These are phyloP conservation scores for Aphodius sticticus DNA, from an alignment of 2,888 invertebrate genomes.

Conservation along the genomic window DNA sequence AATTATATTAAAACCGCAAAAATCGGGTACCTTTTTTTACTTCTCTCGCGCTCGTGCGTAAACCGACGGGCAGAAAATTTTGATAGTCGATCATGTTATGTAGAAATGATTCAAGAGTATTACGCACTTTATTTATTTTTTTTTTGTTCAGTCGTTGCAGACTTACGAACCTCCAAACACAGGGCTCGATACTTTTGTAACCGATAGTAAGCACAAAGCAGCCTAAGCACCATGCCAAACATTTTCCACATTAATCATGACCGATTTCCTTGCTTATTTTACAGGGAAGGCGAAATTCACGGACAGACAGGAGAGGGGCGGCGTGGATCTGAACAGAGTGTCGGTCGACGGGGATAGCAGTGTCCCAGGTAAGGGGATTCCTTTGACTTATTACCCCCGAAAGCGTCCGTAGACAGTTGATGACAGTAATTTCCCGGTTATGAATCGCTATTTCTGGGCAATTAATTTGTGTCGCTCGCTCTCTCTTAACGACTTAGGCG, in stretches of 20 bases:
- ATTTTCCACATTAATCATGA: background rate
- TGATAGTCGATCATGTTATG: too few relatives aligned
- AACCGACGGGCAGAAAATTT: too few relatives aligned
- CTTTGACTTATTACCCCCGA: background rate
- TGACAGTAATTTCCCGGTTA: conserved; percentile 4
- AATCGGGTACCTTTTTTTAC: too few relatives aligned
- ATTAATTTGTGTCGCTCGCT: background rate
- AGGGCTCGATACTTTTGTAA: too few relatives aligned
- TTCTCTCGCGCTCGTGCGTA: too few relatives aligned
- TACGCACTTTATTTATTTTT: too few relatives aligned
- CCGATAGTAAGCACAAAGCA: background rate
- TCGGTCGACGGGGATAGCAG: conserved; percentile 55
- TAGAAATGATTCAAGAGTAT: too few relatives aligned
- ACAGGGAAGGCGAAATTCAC: conserved; percentile 43
- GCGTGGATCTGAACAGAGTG: conserved; percentile 53
- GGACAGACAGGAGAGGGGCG: conserved; percentile 51
- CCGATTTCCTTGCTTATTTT: conserved; percentile 4
- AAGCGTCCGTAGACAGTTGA: conserved; percentile 4
- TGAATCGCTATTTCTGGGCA: conserved; percentile 4
- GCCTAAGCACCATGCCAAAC: background rate
- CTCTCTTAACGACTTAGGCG: background rate
- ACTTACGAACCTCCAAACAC: too few relatives aligned
- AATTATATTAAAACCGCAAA: too few relatives aligned
- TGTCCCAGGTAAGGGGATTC: conserved; percentile 45
- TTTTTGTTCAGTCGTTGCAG: too few relatives aligned